Conservation (phyloP, 2,797 vertebrate genomes). For the Poeciliopsis infans region DNA sequence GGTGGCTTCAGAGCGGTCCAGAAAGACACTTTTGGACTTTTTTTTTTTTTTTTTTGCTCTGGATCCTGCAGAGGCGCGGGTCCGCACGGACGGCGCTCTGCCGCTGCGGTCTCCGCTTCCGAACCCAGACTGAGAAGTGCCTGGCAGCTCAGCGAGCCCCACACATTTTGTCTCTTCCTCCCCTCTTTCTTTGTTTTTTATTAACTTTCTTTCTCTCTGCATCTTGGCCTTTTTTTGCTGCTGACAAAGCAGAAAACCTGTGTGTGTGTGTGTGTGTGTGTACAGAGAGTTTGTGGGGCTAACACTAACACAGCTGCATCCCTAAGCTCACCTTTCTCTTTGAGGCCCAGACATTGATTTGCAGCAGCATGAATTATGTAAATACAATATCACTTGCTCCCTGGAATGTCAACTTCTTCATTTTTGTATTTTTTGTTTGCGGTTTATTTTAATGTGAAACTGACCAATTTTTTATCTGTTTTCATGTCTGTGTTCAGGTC, state of each 20-base stretch:
- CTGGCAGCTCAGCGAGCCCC: conserved; percentile 51
- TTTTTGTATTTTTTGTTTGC: background rate
- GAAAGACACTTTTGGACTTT: conserved; percentile 17
- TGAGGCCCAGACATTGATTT: conserved; percentile 20
- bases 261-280: conserved; percentile 16
- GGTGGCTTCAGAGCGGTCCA: conserved; percentile 18
- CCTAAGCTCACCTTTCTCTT: conserved; percentile 53
- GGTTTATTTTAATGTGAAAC: conserved; percentile 1
- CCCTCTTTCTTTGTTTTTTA: conserved; percentile 16
- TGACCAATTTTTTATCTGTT: background rate
- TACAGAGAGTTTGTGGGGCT: conserved; percentile 45
- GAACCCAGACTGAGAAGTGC: conserved; percentile 61
- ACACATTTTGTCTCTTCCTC: conserved; percentile 36
- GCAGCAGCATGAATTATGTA: conserved; percentile 23
- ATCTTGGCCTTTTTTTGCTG: conserved; percentile 40
- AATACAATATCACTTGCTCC: conserved; percentile 17
- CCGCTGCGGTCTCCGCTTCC: conserved; percentile 60
- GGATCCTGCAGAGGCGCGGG: conserved; percentile 22
- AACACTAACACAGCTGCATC: conserved; percentile 74
- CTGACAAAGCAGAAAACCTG: conserved; percentile 69
- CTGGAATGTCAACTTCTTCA: conserved; percentile 1
- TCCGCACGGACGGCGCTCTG: conserved; percentile 24
- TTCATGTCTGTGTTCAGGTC: conserved; percentile 71
- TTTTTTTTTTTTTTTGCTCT: conserved; percentile 12
- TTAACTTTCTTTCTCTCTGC: conserved; percentile 26